Evolutionary conservation across 1,140 invertebrate species (phyloP), one percentile per base, ranked within the genome.

Genomic region (Hirudo medicinalis): DNA sequence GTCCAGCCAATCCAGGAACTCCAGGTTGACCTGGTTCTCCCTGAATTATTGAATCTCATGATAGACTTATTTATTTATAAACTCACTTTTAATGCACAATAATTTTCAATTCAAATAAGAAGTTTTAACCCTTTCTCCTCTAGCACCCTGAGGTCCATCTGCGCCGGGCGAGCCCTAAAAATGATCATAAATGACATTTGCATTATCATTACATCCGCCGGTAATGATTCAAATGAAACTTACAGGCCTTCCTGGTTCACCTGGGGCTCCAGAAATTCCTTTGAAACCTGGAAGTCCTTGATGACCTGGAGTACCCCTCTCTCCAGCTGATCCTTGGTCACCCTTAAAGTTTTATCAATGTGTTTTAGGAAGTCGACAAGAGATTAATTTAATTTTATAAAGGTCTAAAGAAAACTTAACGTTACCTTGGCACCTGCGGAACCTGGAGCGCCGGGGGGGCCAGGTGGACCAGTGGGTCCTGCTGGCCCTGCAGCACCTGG

Each of bases 1-100:
- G 76, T 17, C 87, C 87, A 60, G 81, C 80, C 57, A 81, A 78
- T 57, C 86, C 87, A 55, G 81, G 77, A 27, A 79, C 72, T 63
- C 89, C 89, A 20, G 84, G 81, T 8, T n/a, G 20, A 17, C 72
- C 72, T 11, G 36, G 69, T 70, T 70, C 69, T 53, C 69, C 70
- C 43, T 70, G 27, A 40, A 32, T 43, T 32, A 63, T 27, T 11
- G 8, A 63, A 63, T 27, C 57, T 0, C 9, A n/a, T 49, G 15
- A 49, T 17, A 49, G 0, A 63, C 1, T 63, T 1, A 25, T 2
- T n/a, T 13, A 25, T 63, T 32, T 25, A 25, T 0, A n/a, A 13
- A 25, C 57, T 63, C 11, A 63, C 29, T 32, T 63, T n/a, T 11
- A 25, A 63, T n/a, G 1, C 11, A 63, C 29, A n/a, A 20, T 25